A percentile compares a stretch with the other conserved stretches of the same genome.
Conservation (phyloP, 2,113 vertebrate species). For the Oncorhynchus clarkii region DNA sequence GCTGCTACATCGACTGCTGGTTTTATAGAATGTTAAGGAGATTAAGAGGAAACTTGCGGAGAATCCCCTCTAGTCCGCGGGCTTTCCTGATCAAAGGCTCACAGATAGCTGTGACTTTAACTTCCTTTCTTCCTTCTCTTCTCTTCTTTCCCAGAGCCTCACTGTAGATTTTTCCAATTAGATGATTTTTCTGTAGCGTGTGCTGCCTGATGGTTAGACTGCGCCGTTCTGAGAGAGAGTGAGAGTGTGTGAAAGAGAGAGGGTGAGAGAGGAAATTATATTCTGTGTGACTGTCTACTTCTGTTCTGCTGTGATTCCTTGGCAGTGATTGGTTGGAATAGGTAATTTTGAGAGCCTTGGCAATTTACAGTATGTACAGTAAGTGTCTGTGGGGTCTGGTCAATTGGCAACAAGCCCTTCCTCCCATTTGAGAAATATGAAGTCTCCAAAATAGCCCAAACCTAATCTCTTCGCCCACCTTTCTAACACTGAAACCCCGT, state of each 20-base stretch:
- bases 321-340: conserved; percentile 51
- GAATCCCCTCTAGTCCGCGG: conserved; percentile 66
- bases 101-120: conserved; percentile 50
- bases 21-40: conserved; percentile 51
- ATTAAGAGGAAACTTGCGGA: conserved; percentile 60
- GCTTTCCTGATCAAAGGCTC: conserved; percentile 66
- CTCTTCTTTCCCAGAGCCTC: conserved; percentile 3
- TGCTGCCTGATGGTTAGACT: conserved; percentile 36
- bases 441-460: conserved; percentile 23
- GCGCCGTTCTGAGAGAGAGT: conserved; percentile 32
- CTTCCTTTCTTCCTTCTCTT: conserved; percentile 31
- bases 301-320: conserved; percentile 16
- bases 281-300: conserved; percentile 22
- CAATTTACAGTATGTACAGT: conserved; percentile 9
- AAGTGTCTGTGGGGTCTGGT: conserved; percentile 28
- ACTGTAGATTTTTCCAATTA: conserved; percentile 46
- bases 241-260: conserved; percentile 8
- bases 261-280: conserved; percentile 32
- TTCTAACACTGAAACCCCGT: conserved; percentile 27
- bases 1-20: conserved; percentile 41
- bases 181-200: conserved; percentile 36
- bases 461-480: conserved; percentile 30
- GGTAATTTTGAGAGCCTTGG: conserved; percentile 34
- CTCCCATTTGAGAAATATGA: conserved; percentile 12
- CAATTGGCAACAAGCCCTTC: conserved; percentile 39